Percentiles rank a stretch among this genome's conserved stretches.
Conservation (phyloP, 2,113 vertebrate genomes). For the Lasiurus borealis region DNA sequence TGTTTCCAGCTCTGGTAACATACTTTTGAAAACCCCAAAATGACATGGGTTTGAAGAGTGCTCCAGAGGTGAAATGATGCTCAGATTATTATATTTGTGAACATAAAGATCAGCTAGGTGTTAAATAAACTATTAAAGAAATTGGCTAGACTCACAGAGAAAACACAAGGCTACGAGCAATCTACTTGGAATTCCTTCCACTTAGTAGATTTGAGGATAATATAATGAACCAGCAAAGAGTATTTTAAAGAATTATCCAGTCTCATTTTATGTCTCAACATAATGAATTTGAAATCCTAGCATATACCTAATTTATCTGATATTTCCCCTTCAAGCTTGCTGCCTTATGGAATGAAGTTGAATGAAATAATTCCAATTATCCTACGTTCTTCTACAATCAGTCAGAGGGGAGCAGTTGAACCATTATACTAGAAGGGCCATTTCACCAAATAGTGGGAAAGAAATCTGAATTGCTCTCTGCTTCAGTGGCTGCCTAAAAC, state of each 20-base stretch:
- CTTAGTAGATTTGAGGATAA: neutral
- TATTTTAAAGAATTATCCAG: neutral
- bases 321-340: neutral
- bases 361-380: neutral
- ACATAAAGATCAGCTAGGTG: neutral
- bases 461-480: neutral
- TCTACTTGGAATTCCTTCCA: neutral
- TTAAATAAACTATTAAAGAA: neutral
- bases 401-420: neutral
- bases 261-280: neutral
- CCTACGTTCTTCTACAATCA: fast-evolving
- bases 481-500: neutral
- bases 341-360: neutral
- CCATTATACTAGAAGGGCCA: neutral
- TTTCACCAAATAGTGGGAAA: neutral
- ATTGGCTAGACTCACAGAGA: neutral
- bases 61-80: neutral
- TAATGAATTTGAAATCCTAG: neutral
- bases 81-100: neutral
- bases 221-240: neutral
- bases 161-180: neutral
- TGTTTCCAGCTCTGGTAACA: neutral
- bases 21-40: neutral
- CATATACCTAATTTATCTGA: neutral
- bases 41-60: neutral